Evolutionary conservation across 1,140 invertebrate species (phyloP).

Genomic region (Bombus ignitus): DNA sequence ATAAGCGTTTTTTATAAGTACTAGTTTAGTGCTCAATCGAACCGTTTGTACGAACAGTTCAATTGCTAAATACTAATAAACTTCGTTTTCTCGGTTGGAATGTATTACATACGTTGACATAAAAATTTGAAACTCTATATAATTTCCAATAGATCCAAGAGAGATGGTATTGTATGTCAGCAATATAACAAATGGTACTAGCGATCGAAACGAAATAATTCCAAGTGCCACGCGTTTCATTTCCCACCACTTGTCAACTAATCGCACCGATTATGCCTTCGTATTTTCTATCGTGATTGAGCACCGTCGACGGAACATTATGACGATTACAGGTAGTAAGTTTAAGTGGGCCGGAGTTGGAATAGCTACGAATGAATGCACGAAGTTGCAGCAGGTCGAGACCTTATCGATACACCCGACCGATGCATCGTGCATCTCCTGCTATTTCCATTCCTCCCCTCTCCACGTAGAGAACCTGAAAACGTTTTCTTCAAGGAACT

Average conservation of each 20-base stretch:
- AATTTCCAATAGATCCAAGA: background rate
- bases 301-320: slow-evolving; percentile 25
- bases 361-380: slow-evolving; percentile 56
- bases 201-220: background rate
- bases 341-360: slow-evolving; percentile 56
- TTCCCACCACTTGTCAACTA: slow-evolving; percentile 11
- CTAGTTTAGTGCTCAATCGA: no score
- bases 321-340: slow-evolving; percentile 46
- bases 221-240: background rate
- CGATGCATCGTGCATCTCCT: slow-evolving; percentile 46
- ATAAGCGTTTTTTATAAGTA: no score
- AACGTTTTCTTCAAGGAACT: slow-evolving; percentile 34
- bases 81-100: no score
- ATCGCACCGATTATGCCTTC: background rate
- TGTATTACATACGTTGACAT: no score
- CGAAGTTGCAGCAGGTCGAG: slow-evolving; percentile 58
- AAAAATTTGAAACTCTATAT: background rate
- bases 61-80: no score
- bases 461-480: slow-evolving; percentile 24
- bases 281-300: slow-evolving; percentile 7
- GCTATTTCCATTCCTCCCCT: slow-evolving; percentile 50
- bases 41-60: no score
- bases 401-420: slow-evolving; percentile 55
- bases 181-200: background rate
- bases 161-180: background rate